Evolutionary conservation across 1,140 invertebrate genomes (phyloP), one percentile per base, ranked within the genome.

Genomic region (Brachionus rubens): DNA sequence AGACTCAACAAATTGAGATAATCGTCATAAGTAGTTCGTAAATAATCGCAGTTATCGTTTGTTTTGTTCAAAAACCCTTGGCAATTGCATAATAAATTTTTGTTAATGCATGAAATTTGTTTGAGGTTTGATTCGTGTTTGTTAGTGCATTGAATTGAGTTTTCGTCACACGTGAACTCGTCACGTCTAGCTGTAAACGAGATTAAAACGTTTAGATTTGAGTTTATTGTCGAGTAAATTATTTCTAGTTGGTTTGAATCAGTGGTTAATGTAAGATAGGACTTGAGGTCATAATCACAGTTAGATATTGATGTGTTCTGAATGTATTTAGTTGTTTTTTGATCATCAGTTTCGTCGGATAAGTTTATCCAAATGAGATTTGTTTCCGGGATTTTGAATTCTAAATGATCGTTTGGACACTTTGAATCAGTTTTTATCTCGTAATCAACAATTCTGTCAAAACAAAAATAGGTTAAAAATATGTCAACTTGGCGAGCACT

Each of bases 71-170:
- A 36, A 36, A 5, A 36, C 9, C 9, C 33, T 36, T 5, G 3
- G 21, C 68, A 72, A 16, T 72, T 72, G 36, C 68, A 72, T 7
- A 72, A 2, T 0, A 72, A 6, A 16, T 30, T 40, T 26, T 52
- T 50, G 26, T 48, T 28, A 0, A 72, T 52, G 46, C 46, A 30
- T 4, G 59, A 65, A 0, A 1, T 12, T 12, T 65, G 59, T 3
- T 36, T 46, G 1, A 43, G 24, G 7, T 65, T 43, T 16, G 40
- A 14, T 6, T n/a, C 19, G 6, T n/a, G 36, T 24, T 43, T 21
- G 59, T 7, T 65, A 21, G 24, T 21, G 19, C 33, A 65, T 3
- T 10, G 2, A 65, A 43, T 28, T 24, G 59, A 26, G 9, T 6
- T 26, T 54, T 54, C 9, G 16, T 24, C 2, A n/a, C n/a, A n/a